A percentile compares a stretch with the other conserved stretches of the same genome.
These are phyloP conservation scores for Sialis fuliginosa DNA, from an alignment of 2,888 invertebrate genomes.

Conservation along the genomic window DNA sequence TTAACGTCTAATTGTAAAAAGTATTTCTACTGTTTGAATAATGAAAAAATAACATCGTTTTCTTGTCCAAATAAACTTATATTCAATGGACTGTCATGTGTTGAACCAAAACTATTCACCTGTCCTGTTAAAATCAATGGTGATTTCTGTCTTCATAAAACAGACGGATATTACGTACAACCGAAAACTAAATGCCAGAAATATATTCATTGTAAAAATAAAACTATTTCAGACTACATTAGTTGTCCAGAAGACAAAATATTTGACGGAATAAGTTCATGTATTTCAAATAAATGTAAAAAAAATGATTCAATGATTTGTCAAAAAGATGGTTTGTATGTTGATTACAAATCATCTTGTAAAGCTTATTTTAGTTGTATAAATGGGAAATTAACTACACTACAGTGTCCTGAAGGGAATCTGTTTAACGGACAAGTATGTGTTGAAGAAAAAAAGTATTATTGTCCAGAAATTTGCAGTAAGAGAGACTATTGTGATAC, in stretches of 20 bases:
- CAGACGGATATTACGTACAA: conserved; percentile 17
- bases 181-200: conserved; percentile 14
- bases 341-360: conserved; percentile 31
- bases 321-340: conserved; percentile 35
- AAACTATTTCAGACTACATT: conserved; percentile 11
- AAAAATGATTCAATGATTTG: conserved; percentile 17
- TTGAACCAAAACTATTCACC: conserved; percentile 24
- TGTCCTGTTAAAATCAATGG: conserved; percentile 24
- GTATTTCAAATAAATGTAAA: conserved; percentile 16
- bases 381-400: conserved; percentile 29
- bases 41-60: conserved; percentile 33
- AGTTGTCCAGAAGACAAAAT: conserved; percentile 14
- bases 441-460: conserved; percentile 26
- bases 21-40: conserved; percentile 39
- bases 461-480: conserved; percentile 28
- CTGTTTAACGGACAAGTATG: conserved; percentile 40
- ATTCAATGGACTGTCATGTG: conserved; percentile 39
- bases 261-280: conserved; percentile 18
- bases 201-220: conserved; percentile 14
- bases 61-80: conserved; percentile 36
- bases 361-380: conserved; percentile 38
- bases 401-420: conserved; percentile 28
- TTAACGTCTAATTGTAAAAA: conserved; percentile 33
- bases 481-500: background rate
- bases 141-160: conserved; percentile 14